Evolutionary conservation across 2,113 vertebrate genomes (phyloP).

Genomic region (Sardina pilchardus): DNA sequence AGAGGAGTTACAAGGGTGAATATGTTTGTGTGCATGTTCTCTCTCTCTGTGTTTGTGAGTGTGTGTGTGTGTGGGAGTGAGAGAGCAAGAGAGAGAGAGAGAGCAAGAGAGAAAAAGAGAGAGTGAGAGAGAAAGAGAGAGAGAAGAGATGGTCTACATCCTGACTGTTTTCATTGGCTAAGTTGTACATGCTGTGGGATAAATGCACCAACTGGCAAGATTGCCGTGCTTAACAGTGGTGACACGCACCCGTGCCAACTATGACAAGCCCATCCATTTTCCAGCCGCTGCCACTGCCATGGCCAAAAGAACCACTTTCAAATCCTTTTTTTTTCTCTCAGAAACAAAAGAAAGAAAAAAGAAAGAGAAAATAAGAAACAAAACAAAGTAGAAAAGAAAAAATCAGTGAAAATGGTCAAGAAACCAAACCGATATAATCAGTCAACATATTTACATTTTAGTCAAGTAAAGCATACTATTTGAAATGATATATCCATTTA

Average conservation of each 20-base stretch:
- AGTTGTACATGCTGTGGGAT: not conserved
- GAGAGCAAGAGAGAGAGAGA: not conserved
- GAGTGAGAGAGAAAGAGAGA: not conserved
- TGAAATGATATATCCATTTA: not conserved
- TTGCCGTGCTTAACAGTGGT: not conserved
- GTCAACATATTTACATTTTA: not conserved
- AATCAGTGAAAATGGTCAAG: not conserved
- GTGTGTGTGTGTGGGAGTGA: not conserved
- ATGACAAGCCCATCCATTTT: not conserved
- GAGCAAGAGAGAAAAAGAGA: not conserved
- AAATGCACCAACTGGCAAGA: slow-evolving; percentile 5
- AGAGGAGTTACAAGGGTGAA: slow-evolving; percentile 7
- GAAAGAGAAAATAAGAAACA: not conserved
- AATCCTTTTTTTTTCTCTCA: not conserved
- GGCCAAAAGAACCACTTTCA: not conserved
- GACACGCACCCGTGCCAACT: not conserved
- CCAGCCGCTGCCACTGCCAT: not conserved
- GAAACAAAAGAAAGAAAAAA: not conserved
- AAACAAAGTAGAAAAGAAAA: not conserved
- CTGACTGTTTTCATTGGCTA: not conserved
- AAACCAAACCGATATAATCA: not conserved
- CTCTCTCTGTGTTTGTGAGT: not conserved
- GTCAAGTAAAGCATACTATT: not conserved
- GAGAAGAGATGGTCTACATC: not conserved
- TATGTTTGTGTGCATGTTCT: not conserved